Conservation (phyloP, 2,113 vertebrate species). For the Pelmatolapia mariae region DNA sequence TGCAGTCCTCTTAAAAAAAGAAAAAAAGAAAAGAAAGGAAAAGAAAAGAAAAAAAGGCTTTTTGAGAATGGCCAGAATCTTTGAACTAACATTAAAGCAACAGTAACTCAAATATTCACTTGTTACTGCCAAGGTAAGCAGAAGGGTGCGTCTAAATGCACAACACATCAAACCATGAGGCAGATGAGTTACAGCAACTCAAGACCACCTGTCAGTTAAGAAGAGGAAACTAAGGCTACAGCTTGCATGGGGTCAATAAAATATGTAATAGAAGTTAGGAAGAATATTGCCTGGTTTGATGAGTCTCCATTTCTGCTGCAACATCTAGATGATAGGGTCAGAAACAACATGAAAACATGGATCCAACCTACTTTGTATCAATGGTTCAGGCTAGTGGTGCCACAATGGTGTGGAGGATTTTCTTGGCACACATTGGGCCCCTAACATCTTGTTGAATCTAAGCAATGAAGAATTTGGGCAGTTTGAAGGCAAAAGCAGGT, state of each 20-base stretch:
- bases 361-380: not conserved
- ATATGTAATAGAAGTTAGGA: not conserved
- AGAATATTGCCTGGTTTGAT: not conserved
- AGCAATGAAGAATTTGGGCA: not conserved
- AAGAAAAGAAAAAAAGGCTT: not conserved
- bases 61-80: not conserved
- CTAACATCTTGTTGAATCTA: not conserved
- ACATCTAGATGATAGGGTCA: not conserved
- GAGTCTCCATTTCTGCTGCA: not conserved
- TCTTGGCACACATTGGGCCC: not conserved
- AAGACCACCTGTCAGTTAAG: not conserved
- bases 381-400: not conserved
- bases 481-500: not conserved
- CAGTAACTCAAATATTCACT: not conserved
- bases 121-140: not conserved
- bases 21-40: not conserved
- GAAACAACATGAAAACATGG: not conserved
- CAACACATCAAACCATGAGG: not conserved
- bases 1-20: not conserved
- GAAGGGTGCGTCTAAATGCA: not conserved
- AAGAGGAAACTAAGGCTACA: not conserved
- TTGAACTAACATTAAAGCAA: not conserved
- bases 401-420: not conserved
- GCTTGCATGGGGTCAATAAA: not conserved
- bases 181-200: not conserved